Evolutionary conservation across 2,888 invertebrate species (phyloP).

Genomic region (Harpalus rufipes): DNA sequence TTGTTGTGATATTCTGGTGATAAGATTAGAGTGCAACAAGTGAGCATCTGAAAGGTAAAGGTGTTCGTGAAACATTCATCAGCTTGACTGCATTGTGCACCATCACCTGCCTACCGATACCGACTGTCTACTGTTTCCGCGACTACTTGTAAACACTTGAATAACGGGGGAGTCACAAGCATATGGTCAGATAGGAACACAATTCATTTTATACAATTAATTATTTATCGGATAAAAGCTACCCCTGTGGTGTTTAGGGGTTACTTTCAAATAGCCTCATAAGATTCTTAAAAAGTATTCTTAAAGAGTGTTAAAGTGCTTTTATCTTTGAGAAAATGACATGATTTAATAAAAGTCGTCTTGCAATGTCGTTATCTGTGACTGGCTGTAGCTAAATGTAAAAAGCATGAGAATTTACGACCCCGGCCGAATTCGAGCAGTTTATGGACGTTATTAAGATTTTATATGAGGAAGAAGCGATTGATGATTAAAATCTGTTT

Average conservation of each 20-base stretch:
- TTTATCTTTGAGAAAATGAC: not conserved
- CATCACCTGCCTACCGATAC: constrained; percentile 33
- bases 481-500: constrained; percentile 47
- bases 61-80: constrained; percentile 55
- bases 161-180: not conserved
- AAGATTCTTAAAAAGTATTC: not conserved
- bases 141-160: not conserved
- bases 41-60: constrained; percentile 47
- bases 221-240: too few relatives aligned
- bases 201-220: not conserved
- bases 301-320: not conserved
- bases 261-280: too few relatives aligned
- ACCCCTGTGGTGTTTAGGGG: too few relatives aligned
- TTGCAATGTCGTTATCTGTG: not conserved
- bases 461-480: constrained; percentile 47
- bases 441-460: constrained; percentile 38
- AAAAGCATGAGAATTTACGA: constrained; percentile 15
- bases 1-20: constrained; percentile 16
- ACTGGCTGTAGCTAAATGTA: not conserved
- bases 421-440: constrained; percentile 26
- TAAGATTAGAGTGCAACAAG: constrained; percentile 44
- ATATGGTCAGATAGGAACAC: not conserved
- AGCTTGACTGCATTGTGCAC: constrained; percentile 23
- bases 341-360: not conserved
- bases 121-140: constrained; percentile 48